phyloP scores from a whole-genome alignment of 2,113 vertebrate genomes.

The Lagopus muta region DNA sequence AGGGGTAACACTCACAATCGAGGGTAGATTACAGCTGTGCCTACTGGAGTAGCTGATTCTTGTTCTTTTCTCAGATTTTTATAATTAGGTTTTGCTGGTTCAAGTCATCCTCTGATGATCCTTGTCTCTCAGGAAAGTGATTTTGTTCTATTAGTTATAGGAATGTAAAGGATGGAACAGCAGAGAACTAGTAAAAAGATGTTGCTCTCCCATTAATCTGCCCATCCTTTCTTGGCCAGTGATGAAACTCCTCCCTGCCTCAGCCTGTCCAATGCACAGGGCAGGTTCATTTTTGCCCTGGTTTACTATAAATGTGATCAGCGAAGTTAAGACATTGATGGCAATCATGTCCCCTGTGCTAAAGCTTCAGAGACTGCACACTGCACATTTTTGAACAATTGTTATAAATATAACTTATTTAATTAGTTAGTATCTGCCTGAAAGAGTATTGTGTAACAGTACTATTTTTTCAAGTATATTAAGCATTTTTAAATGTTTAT shows the following conservation, averaged over 20 bases:
- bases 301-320: neutral
- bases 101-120: neutral
- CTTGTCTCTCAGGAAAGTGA: neutral
- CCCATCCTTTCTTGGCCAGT: neutral
- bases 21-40: neutral
- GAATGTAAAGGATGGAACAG: neutral
- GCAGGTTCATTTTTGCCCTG: neutral
- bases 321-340: neutral
- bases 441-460: neutral
- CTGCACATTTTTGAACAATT: neutral
- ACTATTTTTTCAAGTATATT: neutral
- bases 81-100: too few relatives aligned
- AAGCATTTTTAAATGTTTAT: fast-evolving
- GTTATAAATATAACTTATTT: neutral
- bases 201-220: neutral
- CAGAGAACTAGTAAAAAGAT: neutral
- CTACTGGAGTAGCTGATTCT: neutral
- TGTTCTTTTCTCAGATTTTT: neutral
- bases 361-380: neutral
- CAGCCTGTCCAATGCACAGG: neutral
- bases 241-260: neutral
- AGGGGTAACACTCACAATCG: fast-evolving
- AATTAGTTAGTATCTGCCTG: neutral
- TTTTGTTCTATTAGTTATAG: neutral
- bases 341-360: neutral